Evolutionary conservation across 2,113 vertebrate species (phyloP), one percentile per base, ranked within the genome.

Genomic region (Sitta europaea): DNA sequence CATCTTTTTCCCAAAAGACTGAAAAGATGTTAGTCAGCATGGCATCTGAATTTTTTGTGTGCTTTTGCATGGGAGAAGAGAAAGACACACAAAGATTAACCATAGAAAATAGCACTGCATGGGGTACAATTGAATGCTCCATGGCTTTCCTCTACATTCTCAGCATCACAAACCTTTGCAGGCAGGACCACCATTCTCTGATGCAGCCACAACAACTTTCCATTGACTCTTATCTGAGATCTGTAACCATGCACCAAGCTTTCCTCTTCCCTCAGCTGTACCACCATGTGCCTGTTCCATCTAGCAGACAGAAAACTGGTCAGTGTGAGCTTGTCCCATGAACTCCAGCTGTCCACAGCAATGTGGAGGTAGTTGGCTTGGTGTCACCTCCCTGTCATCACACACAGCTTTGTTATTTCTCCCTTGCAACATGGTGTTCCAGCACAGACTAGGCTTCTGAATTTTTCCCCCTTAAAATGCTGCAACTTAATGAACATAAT

Each of bases 41-140:
- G 54, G 50, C 25, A 73, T 82, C 71, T 92, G 92, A 79, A 27
- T 90, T 79, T 85, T 91, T 88, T 78, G 27, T 53, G 62, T 72
- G 53, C 45, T 53, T 94, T 88, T 88, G 42, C 74, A 53, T 65
- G 45, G 85, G 53, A 71, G 42, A 92, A 78, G 57, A 85, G 54
- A 96, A 96, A 80, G 66, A 90, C 78, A 68, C 38, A 66, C 35
- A 71, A 70, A 77, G 92, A 84, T 84, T 74, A 92, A 59, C 73
- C 55, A 28, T 4, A 90, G 77, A 89, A 94, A 90, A 85, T 67
- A 94, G 43, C 81, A 91, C 90, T 3, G 2, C 77, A 87, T 91
- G 81, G 77, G 77, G 70, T 95, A 63, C 14, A 31, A 24, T 24
- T 86, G 93, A 90, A 91, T 75, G 40, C 31, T 12, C 10, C 4